Evolutionary conservation across 2,113 vertebrate genomes (phyloP), one percentile per base, ranked within the genome.

Genomic region (Ia io): DNA sequence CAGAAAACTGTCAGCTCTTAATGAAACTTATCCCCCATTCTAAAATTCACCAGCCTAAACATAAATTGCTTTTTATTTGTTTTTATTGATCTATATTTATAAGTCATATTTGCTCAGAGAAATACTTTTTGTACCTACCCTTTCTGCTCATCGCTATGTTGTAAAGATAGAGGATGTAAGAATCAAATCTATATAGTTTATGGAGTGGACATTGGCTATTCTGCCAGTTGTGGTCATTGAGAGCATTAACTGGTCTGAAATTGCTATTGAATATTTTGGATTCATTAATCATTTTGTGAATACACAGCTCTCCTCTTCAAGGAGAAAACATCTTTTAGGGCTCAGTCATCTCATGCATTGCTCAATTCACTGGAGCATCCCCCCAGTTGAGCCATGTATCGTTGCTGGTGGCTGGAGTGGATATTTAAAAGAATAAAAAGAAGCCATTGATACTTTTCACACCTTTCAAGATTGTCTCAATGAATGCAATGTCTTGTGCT

Each of bases 341-440:
- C 16, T 88, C 42, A 59, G 16, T 17, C 28, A 88, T 88, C 96
- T 97, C 95, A 97, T 85, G 91, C 93, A 97, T 84, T 85, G 30
- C 93, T 97, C 90, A 95, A 87, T 92, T 85, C 84, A 86, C 95
- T 87, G 94, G 95, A 96, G 83, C 84, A 93, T 91, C 85, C 93
- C 71, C 97, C 44, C 86, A 96, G 94, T 90, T 76, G 88, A 93
- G 93, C 92, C 90, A 73, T 94, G 93, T 97, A 95, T 88, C 96
- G 97, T 90, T n/a, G 23, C 13, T 28, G 13, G 16, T 67, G 35
- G 35, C 17, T 82, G 96, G 74, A 49, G 95, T 95, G 85, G 87
- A 95, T 97, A 97, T 97, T 98, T 98, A 97, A 97, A 91, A 97
- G 85, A 98, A 95, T 97, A 96, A 98, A 98, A 98, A 97, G 92